Conservation (phyloP, 2,797 vertebrate species). For the Alosa sapidissima region DNA sequence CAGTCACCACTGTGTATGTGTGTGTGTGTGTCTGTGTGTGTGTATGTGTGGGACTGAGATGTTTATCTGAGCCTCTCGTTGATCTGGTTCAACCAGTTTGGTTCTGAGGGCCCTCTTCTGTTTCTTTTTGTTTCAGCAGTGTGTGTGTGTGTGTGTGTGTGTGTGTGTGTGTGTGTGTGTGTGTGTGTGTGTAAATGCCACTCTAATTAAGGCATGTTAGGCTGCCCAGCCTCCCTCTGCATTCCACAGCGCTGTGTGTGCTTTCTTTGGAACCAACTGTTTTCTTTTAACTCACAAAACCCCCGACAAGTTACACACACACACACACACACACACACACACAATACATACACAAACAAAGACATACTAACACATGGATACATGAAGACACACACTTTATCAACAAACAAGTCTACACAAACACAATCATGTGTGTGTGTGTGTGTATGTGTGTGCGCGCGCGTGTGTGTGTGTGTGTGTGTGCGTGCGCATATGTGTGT, state of each 20-base stretch:
- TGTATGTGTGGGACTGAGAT: neutral
- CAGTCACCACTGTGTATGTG: constrained; percentile 44
- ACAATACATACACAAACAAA: neutral
- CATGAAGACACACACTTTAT: neutral
- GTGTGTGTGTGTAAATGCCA: constrained; percentile 21
- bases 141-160: constrained; percentile 9
- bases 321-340: constrained; percentile 3
- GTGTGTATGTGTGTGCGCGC: neutral
- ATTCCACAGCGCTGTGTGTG: constrained; percentile 36
- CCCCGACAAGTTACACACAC: neutral
- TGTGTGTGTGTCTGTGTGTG: constrained; percentile 42
- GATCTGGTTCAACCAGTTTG: neutral
- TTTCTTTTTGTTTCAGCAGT: neutral
- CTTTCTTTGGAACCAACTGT: constrained; percentile 16
- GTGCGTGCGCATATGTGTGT: neutral
- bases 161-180: constrained; percentile 3
- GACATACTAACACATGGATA: neutral
- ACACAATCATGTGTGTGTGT: neutral
- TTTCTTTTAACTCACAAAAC: constrained; percentile 23
- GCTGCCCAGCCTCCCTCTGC: constrained; percentile 24
- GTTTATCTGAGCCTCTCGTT: neutral
- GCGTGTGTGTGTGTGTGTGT: neutral
- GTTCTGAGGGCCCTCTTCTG: neutral
- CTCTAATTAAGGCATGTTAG: constrained; percentile 36
- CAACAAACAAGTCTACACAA: neutral